These are phyloP conservation scores for Eupithecia insigniata DNA, from an alignment of 2,888 invertebrate species.

Conservation along the genomic window DNA sequence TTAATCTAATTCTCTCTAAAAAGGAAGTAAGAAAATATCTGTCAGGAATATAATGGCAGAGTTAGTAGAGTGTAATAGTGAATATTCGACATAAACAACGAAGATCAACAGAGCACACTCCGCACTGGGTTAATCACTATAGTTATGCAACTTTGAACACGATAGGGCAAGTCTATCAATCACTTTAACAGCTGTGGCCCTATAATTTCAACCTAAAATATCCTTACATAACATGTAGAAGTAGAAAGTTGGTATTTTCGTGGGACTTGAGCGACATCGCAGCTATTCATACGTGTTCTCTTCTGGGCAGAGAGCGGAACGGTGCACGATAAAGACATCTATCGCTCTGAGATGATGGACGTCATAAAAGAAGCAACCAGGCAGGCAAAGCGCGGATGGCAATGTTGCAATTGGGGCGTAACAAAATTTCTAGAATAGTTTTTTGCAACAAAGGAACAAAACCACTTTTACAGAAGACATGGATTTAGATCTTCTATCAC, in stretches of 20 bases:
- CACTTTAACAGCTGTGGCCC: conserved; percentile 40
- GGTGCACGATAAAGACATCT: conserved; percentile 38
- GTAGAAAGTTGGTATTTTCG: conserved; percentile 58
- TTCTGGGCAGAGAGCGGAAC: conserved; percentile 54
- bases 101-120: not conserved
- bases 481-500: not conserved
- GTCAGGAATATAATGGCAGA: not conserved
- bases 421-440: conserved; percentile 31
- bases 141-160: conserved; percentile 35
- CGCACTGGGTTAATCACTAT: not conserved
- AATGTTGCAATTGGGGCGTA: conserved; percentile 40
- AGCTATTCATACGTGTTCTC: conserved; percentile 43
- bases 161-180: conserved; percentile 37
- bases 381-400: conserved; percentile 28
- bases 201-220: conserved; percentile 49
- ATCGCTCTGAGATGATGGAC: conserved; percentile 40
- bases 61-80: not conserved
- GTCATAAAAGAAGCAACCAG: conserved; percentile 39
- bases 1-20: not conserved
- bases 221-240: conserved; percentile 52
- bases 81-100: not conserved
- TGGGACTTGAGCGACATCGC: conserved; percentile 42
- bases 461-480: conserved; percentile 19
- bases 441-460: conserved; percentile 18
- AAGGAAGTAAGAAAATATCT: not conserved